A percentile compares a stretch with the other conserved stretches of the same genome.
These are phyloP conservation scores for Notolabrus celidotus DNA, from an alignment of 2,797 vertebrate species.

Conservation along the genomic window DNA sequence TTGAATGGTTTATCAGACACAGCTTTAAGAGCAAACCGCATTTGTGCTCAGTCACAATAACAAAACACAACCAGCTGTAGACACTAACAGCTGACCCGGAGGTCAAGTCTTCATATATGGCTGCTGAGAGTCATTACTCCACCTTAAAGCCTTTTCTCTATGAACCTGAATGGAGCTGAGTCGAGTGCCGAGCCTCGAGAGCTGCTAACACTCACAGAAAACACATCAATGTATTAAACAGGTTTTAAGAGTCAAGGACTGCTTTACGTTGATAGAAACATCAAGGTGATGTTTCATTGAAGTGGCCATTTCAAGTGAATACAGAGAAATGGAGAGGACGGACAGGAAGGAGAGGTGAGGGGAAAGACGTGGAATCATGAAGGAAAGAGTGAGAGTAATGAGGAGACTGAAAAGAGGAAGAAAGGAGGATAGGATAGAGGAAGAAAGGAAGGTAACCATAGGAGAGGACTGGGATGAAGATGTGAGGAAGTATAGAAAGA, in stretches of 20 bases:
- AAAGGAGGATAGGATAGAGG: neutral
- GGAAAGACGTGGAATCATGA: neutral
- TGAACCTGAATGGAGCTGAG: constrained; percentile 41
- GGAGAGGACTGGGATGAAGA: too few relatives aligned
- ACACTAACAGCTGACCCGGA: constrained; percentile 9
- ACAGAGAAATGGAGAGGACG: constrained; percentile 14
- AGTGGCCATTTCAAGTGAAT: constrained; percentile 41
- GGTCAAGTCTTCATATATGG: constrained; percentile 47
- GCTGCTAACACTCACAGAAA: constrained; percentile 43
- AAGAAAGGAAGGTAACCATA: neutral
- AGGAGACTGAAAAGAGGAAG: neutral
- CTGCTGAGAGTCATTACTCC: constrained; percentile 40
- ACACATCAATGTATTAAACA: constrained; percentile 44
- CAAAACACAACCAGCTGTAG: constrained; percentile 9
- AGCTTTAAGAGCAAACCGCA: too few relatives aligned
- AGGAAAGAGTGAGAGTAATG: neutral
- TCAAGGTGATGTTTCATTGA: constrained; percentile 50
- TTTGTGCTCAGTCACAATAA: neutral
- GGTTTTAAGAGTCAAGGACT: constrained; percentile 46
- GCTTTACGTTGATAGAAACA: constrained; percentile 44
- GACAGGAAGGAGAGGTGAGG: neutral
- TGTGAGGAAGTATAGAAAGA: neutral
- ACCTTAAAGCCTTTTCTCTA: constrained; percentile 39
- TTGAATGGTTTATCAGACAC: too few relatives aligned
- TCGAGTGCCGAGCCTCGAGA: constrained; percentile 35